Percentiles rank a stretch among this genome's conserved stretches.
Conservation (phyloP, 1,140 invertebrate genomes). For the Meloidogyne exigua region DNA sequence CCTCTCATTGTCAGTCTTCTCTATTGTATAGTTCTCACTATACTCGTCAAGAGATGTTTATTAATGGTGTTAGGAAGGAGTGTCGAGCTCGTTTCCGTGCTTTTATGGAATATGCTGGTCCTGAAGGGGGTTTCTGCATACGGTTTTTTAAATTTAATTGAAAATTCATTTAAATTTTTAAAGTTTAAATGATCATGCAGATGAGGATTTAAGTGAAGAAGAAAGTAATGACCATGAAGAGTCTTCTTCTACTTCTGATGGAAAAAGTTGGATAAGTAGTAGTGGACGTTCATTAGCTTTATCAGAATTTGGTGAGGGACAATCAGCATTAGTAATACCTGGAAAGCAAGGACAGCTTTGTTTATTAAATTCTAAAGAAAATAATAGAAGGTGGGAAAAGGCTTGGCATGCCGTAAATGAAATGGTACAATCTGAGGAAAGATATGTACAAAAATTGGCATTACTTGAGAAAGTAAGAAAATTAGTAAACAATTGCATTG, state of each 20-base stretch:
- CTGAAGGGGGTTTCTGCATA: conserved; percentile 47
- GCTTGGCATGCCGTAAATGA: conserved; percentile 55
- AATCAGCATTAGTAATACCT: conserved; percentile 43
- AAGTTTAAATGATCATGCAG: conserved; percentile 47
- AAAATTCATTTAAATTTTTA: background rate
- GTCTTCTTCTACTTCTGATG: conserved; percentile 34
- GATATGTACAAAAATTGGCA: conserved; percentile 51
- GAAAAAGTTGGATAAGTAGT: conserved; percentile 38
- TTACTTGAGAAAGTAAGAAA: conserved; percentile 48
- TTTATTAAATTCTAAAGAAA: background rate
- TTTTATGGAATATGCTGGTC: conserved; percentile 54
- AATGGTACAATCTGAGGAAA: conserved; percentile 49
- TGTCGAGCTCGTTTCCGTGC: conserved; percentile 50
- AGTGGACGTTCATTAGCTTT: conserved; percentile 12
- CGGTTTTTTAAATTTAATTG: conserved; percentile 6
- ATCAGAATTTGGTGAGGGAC: conserved; percentile 46
- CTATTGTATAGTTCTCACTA: conserved; percentile 46
- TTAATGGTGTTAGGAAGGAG: conserved; percentile 44
- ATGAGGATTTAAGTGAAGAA: conserved; percentile 49
- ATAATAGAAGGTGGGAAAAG: conserved; percentile 38
- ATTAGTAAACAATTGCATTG: background rate
- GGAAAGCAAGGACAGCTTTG: conserved; percentile 11
- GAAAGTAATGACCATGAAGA: conserved; percentile 47
- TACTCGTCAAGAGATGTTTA: conserved; percentile 46
- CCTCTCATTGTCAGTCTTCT: background rate